Percentiles rank a stretch among this genome's conserved stretches.
These are phyloP conservation scores for Tadarida brasiliensis DNA, from an alignment of 2,797 vertebrate species.

Conservation along the genomic window DNA sequence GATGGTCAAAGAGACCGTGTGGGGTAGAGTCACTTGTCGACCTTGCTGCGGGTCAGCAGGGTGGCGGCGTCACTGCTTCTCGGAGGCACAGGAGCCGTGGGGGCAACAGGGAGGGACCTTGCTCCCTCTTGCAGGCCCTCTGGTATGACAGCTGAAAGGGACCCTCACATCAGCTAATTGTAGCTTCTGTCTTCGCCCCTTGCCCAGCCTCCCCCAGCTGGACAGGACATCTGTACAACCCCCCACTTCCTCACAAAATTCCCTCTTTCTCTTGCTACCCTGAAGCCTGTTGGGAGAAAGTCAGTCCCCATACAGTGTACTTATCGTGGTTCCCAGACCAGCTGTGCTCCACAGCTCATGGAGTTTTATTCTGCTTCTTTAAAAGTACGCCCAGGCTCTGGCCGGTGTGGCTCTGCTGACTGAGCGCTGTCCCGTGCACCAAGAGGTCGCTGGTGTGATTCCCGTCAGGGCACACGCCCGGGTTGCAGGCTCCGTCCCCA, in stretches of 20 bases:
- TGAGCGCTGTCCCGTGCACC: neutral
- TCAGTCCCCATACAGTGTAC: neutral
- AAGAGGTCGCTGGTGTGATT: neutral
- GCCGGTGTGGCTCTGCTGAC: neutral
- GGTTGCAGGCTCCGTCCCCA: no score
- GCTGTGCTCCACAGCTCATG: neutral
- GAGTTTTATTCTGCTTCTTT: neutral
- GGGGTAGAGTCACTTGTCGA: neutral
- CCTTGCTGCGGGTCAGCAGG: neutral
- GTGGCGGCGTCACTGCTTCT: neutral
- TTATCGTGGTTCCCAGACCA: neutral
- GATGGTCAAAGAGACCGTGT: neutral
- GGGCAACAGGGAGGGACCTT: fast-evolving
- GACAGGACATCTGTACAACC: neutral
- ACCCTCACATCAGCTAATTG: neutral
- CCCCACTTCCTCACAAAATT: neutral
- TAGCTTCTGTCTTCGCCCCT: neutral
- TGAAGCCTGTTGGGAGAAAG: neutral
- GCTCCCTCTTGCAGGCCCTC: neutral
- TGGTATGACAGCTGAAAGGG: neutral
- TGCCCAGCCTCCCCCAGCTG: neutral
- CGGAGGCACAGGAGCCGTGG: neutral
- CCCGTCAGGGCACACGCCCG: neutral
- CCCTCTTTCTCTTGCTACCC: neutral
- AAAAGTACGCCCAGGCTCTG: neutral